phyloP scores from a whole-genome alignment of 2,113 vertebrate species.

The Hystrix cristata region DNA sequence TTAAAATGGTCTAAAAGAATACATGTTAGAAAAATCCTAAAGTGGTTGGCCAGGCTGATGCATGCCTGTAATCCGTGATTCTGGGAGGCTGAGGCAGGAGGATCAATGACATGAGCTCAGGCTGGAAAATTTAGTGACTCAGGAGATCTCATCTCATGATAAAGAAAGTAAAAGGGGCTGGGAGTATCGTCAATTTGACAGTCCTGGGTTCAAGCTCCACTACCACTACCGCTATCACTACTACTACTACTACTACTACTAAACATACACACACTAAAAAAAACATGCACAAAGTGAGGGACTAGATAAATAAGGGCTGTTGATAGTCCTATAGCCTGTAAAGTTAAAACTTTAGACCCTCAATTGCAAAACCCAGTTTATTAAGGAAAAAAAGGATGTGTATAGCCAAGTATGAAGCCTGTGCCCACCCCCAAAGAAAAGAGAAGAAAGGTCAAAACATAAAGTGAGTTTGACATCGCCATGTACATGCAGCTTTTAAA shows the following conservation, averaged over 20 bases:
- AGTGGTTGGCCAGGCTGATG: neutral
- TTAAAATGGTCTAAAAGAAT: slow-evolving; percentile 34
- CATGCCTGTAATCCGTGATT: neutral
- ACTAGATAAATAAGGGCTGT: neutral
- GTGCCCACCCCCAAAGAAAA: neutral
- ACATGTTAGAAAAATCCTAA: slow-evolving; percentile 28
- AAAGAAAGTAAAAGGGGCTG: neutral
- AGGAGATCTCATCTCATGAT: neutral
- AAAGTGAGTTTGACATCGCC: slow-evolving; percentile 8
- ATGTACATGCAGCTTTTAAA: neutral
- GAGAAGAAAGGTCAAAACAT: neutral
- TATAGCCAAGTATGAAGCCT: neutral
- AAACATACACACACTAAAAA: neutral
- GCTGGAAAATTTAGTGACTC: neutral
- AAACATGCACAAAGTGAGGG: neutral
- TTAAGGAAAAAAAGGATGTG: neutral
- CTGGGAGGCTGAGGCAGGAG: neutral
- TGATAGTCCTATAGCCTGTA: neutral
- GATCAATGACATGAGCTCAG: neutral
- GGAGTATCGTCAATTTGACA: neutral
- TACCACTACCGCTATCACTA: neutral
- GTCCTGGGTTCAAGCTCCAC: neutral
- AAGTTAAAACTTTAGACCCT: neutral
- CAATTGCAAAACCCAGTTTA: neutral
- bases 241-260: neutral